Evolutionary conservation across 1,140 invertebrate species (phyloP).

Genomic region (Panagrolaimus sp.): DNA sequence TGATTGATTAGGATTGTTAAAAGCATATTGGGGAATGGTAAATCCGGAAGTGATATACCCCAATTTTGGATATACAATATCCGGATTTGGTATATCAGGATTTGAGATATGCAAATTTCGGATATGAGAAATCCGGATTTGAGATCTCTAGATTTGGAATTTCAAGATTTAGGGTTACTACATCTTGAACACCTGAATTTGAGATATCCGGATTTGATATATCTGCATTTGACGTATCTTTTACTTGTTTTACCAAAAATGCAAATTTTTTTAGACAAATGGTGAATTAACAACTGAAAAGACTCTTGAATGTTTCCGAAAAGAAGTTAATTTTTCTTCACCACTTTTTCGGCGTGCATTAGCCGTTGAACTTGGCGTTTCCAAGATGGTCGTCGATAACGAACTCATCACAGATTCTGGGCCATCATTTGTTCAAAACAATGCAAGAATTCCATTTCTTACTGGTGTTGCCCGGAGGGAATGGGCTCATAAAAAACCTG

Average conservation of each 20-base stretch:
- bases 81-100: too few relatives aligned
- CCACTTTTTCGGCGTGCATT: constrained; percentile 55
- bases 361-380: constrained; percentile 55
- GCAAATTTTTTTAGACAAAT: constrained; percentile 31
- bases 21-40: too few relatives aligned
- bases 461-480: constrained; percentile 55
- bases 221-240: too few relatives aligned
- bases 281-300: constrained; percentile 42
- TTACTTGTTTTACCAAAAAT: not conserved
- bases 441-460: constrained; percentile 51
- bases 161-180: too few relatives aligned
- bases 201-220: too few relatives aligned
- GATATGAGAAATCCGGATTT: too few relatives aligned
- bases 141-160: too few relatives aligned
- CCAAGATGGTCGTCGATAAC: constrained; percentile 58
- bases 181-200: too few relatives aligned
- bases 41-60: too few relatives aligned
- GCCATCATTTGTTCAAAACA: constrained; percentile 36
- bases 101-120: too few relatives aligned
- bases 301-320: constrained; percentile 51
- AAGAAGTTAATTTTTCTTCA: constrained; percentile 54
- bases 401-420: constrained; percentile 50
- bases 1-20: too few relatives aligned
- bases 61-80: too few relatives aligned
- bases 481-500: constrained; percentile 59